phyloP scores from a whole-genome alignment of 1,140 invertebrate species.

The Lysiphlebus fabarum region DNA sequence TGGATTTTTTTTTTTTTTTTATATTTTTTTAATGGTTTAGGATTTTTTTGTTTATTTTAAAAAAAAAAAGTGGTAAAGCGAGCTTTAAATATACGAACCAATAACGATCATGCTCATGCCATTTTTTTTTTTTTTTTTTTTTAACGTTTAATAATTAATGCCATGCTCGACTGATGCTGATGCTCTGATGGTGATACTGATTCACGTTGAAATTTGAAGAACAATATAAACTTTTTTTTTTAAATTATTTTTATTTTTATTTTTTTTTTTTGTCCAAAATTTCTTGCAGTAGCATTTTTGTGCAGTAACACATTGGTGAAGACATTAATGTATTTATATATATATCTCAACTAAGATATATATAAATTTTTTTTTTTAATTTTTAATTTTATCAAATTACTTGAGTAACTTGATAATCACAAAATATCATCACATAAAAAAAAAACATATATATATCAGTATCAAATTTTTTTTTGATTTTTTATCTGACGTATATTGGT shows the following conservation, averaged over 20 bases:
- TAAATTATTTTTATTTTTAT: not conserved
- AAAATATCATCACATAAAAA: too few species aligned
- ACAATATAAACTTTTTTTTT: constrained; percentile 1
- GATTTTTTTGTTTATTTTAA: constrained; percentile 29
- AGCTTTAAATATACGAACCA: constrained; percentile 32
- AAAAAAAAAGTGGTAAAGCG: too few species aligned
- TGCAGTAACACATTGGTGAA: not conserved
- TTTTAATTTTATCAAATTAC: too few species aligned
- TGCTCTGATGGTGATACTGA: constrained; percentile 12
- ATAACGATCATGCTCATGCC: constrained; percentile 51
- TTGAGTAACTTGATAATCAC: too few species aligned
- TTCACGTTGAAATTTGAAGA: constrained; percentile 12
- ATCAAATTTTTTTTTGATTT: too few species aligned
- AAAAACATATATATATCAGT: too few species aligned
- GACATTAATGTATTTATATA: too few species aligned
- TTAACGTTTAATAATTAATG: constrained; percentile 26
- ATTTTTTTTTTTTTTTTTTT: constrained; percentile 19
- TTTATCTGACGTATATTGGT: too few species aligned
- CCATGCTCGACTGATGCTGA: constrained; percentile 40
- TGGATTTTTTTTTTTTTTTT: constrained; percentile 25
- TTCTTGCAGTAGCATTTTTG: not conserved
- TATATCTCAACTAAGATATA: too few species aligned
- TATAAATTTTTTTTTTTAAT: too few species aligned
- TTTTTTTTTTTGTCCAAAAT: not conserved
- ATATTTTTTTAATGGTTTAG: too few species aligned